A percentile compares a stretch with the other conserved stretches of the same genome.
These are phyloP conservation scores for Centropyge bicolor DNA, from an alignment of 2,797 vertebrate species.

Conservation along the genomic window DNA sequence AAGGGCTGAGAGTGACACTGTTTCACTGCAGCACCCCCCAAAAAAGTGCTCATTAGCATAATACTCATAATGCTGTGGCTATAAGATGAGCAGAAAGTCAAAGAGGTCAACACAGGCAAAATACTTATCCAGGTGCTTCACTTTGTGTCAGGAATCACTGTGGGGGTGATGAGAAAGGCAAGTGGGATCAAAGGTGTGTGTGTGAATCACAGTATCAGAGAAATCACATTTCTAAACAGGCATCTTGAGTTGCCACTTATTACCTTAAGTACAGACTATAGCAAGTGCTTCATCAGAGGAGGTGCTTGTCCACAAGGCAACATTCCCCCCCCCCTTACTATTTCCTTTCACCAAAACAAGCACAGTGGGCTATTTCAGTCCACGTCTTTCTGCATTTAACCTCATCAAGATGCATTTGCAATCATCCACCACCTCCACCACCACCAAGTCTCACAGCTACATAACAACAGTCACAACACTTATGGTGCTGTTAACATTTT, in stretches of 20 bases:
- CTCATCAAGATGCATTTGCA: slow-evolving; percentile 39
- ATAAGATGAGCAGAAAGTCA: slow-evolving; percentile 16
- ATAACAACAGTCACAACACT: slow-evolving; percentile 39
- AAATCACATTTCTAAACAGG: slow-evolving; percentile 24
- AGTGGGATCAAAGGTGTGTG: slow-evolving; percentile 1
- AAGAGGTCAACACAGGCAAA: slow-evolving; percentile 7
- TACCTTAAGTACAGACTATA: slow-evolving; percentile 31
- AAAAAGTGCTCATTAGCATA: slow-evolving; percentile 14
- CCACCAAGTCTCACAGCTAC: slow-evolving; percentile 22
- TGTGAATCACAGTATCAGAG: slow-evolving; percentile 17
- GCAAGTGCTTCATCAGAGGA: slow-evolving; percentile 31
- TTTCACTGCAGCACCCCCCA: slow-evolving; percentile 52
- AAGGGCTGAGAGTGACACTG: slow-evolving; percentile 60
- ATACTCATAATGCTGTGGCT: background rate
- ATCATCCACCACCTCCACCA: slow-evolving; percentile 21
- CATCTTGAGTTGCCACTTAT: slow-evolving; percentile 43
- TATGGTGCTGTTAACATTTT: slow-evolving; percentile 44
- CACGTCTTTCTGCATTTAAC: slow-evolving; percentile 22
- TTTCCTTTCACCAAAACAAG: slow-evolving; percentile 33
- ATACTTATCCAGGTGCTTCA: background rate
- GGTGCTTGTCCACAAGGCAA: slow-evolving; percentile 33
- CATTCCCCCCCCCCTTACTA: slow-evolving; percentile 3
- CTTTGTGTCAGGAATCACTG: slow-evolving; percentile 7
- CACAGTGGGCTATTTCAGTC: slow-evolving; percentile 26
- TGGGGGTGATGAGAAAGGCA: slow-evolving; percentile 16